Evolutionary conservation across 1,140 invertebrate species (phyloP), one percentile per base, ranked within the genome.

Genomic region (Camponotus pennsylvanicus): DNA sequence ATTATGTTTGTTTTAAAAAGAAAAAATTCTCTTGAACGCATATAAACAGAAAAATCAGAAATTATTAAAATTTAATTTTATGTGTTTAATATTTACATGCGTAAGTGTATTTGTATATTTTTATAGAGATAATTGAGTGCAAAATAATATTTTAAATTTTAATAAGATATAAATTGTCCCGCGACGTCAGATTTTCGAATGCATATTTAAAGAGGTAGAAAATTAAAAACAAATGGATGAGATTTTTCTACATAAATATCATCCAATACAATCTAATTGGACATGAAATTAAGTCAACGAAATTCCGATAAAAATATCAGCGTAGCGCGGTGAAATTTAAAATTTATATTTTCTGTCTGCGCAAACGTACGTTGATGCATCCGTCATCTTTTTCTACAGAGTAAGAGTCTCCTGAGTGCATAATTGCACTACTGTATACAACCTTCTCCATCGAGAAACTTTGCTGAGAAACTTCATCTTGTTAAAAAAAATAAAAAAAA

Each of bases 251-350:
- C 27, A 27, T 18, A 40, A 15, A 69, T 45, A 55, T 57, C 34
- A 82, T 57, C 73, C 86, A 79, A 91, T 89, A 88, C 92, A 91
- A 93, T 94, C 92, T 94, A 94, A 95, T 94, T 95, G 94, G 94
- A 93, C 94, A 94, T 94, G 93, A 94, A 93, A 95, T 94, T 93
- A 95, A 94, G 93, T 94, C 92, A 92, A 94, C 92, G 88, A 94
- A 93, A 94, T 93, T 92, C 92, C 86, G 88, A 79, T 92, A 94
- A 94, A 94, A 94, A 90, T 90, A 85, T 37, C 88, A 85, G 13
- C 9, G 70, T 80, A 73, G 80, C 57, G 66, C 73, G 84, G 40
- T 63, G 66, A 85, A 78, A 95, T 95, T 94, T 94, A 92, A 94
- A 95, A 94, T 95, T 95, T 94, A 94, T 95, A 95, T 94, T 92